Evolutionary conservation across 2,113 vertebrate species (phyloP).

Genomic region (Ailurus styani): DNA sequence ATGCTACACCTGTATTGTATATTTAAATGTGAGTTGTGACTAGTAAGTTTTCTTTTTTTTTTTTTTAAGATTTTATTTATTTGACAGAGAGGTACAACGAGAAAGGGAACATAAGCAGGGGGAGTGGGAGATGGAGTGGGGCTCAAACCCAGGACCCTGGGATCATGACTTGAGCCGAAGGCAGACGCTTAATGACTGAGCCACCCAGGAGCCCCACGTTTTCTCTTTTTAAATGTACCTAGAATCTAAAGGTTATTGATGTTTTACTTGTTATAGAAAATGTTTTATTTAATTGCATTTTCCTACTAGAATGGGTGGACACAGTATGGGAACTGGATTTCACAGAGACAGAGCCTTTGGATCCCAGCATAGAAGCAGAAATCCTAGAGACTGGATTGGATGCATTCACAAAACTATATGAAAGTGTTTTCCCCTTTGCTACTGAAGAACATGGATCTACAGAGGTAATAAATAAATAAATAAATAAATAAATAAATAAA

Average conservation of each 20-base stretch:
- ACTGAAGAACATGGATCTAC: conserved; percentile 33
- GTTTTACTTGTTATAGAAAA: not conserved
- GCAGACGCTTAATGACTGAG: too few species aligned
- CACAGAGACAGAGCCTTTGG: conserved; percentile 85
- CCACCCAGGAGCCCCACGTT: not conserved
- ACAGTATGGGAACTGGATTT: conserved; percentile 92
- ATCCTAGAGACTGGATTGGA: conserved; percentile 74
- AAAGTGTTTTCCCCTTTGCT: conserved; percentile 76
- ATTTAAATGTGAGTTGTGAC: not conserved
- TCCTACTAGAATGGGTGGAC: conserved; percentile 87
- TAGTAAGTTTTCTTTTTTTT: not conserved
- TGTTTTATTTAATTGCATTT: not conserved
- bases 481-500: not conserved
- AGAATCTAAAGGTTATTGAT: not conserved
- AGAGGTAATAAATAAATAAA: conserved; percentile 76
- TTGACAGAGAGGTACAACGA: too few species aligned
- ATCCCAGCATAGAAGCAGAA: conserved; percentile 76
- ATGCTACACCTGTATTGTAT: not conserved
- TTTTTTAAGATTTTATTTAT: too few species aligned
- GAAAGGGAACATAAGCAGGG: too few species aligned
- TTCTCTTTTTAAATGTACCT: not conserved
- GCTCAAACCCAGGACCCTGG: too few species aligned
- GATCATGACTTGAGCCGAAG: too few species aligned
- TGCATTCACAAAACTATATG: conserved; percentile 82
- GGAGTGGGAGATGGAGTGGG: too few species aligned